Percentiles rank a stretch among this genome's conserved stretches.
Evolutionary conservation across 2,113 vertebrate species (phyloP).

Genomic region (Cricetomys ansorgei): DNA sequence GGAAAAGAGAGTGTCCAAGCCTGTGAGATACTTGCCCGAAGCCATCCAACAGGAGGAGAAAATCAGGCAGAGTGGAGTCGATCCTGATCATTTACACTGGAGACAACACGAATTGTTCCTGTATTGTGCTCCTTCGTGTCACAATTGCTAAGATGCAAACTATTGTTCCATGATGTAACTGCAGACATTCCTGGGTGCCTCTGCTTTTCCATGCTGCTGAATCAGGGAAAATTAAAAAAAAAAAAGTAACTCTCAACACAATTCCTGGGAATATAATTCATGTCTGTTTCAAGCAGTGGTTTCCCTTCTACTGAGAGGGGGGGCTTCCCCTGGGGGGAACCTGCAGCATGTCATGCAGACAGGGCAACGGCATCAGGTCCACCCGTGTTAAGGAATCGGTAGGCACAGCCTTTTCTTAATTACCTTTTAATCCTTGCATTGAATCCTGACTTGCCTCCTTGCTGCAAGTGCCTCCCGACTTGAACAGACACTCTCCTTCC

Average conservation of each 20-base stretch:
- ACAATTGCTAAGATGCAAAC: neutral
- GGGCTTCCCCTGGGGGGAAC: neutral
- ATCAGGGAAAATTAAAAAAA: neutral
- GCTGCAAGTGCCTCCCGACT: neutral
- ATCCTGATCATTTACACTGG: no score
- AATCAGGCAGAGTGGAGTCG: accelerated
- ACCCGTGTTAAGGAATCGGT: conserved; percentile 18
- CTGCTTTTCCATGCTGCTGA: neutral
- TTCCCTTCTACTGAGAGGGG: neutral
- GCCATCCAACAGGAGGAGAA: no score
- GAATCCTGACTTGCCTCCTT: neutral
- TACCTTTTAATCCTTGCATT: conserved; percentile 51
- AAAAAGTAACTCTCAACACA: neutral
- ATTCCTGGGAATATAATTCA: neutral
- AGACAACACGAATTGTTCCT: accelerated
- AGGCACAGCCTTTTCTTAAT: conserved; percentile 70
- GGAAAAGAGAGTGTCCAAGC: neutral
- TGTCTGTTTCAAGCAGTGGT: neutral
- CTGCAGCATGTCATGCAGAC: neutral
- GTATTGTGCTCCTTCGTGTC: neutral
- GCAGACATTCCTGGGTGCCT: neutral
- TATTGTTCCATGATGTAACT: neutral
- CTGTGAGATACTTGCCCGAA: neutral
- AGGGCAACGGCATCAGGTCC: conserved; percentile 1
- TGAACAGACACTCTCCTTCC: conserved; percentile 27